Evolutionary conservation across 2,113 vertebrate species (phyloP).

Genomic region (Eurypyga helias): DNA sequence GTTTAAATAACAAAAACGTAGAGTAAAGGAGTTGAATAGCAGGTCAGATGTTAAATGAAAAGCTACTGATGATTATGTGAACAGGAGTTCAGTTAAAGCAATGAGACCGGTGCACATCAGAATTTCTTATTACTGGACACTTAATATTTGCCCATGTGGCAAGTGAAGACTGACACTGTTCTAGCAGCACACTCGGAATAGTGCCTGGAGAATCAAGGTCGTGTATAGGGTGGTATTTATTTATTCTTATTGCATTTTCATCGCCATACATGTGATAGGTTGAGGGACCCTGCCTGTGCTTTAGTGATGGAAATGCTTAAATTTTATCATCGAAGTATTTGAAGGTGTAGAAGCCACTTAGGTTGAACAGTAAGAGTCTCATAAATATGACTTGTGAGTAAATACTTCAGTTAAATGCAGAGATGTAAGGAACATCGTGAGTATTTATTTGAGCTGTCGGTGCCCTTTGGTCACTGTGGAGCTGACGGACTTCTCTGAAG

Average conservation of each 20-base stretch:
- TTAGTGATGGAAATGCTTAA: not conserved
- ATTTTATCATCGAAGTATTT: not conserved
- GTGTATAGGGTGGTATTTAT: not conserved
- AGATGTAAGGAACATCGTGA: not conserved
- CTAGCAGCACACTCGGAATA: not conserved
- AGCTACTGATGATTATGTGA: not conserved
- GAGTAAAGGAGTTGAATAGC: not conserved
- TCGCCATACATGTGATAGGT: not conserved
- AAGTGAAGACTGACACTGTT: not conserved
- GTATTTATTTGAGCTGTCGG: not conserved
- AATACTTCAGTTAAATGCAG: not conserved
- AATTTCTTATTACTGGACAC: not conserved
- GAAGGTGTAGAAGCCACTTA: not conserved
- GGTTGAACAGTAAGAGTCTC: not conserved
- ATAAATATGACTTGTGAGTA: not conserved
- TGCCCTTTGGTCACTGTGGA: not conserved
- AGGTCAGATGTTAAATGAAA: not conserved
- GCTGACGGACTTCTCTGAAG: not conserved
- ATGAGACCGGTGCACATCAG: not conserved
- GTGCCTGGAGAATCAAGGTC: not conserved
- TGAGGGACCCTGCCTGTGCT: not conserved
- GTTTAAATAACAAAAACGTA: not conserved
- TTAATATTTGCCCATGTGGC: not conserved
- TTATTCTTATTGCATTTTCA: not conserved
- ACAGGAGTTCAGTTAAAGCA: not conserved